Percentiles rank a stretch among this genome's conserved stretches.
These are phyloP conservation scores for Drosophila willistoni DNA, from an alignment of 1,140 invertebrate species.

Conservation along the genomic window DNA sequence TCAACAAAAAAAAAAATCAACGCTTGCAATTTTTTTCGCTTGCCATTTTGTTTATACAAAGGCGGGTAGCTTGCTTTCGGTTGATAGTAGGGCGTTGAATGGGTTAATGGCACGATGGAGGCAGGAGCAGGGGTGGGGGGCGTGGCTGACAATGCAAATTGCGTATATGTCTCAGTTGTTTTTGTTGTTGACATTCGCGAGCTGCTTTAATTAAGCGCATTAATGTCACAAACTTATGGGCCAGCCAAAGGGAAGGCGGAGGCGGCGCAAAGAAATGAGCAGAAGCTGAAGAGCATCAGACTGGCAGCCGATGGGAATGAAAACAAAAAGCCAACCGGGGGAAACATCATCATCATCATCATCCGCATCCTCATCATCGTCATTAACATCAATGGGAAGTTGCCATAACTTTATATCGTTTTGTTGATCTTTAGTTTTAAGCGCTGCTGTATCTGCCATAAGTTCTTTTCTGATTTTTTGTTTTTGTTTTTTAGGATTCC, in stretches of 20 bases:
- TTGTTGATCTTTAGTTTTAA: slow-evolving; percentile 72
- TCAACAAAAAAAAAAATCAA: slow-evolving; percentile 31
- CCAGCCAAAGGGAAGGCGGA: background rate
- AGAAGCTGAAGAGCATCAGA: too few relatives aligned
- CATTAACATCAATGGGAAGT: slow-evolving; percentile 37
- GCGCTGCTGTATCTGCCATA: slow-evolving; percentile 40
- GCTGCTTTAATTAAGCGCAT: slow-evolving; percentile 77
- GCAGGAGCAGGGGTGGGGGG: background rate
- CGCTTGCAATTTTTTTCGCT: slow-evolving; percentile 47
- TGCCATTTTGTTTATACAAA: slow-evolving; percentile 47
- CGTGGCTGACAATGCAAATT: slow-evolving; percentile 57
- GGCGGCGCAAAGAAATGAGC: too few relatives aligned
- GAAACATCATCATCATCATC: slow-evolving; percentile 26
- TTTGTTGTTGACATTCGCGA: slow-evolving; percentile 60
- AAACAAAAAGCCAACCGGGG: slow-evolving; percentile 18
- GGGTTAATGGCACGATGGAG: background rate
- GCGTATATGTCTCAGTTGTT: slow-evolving; percentile 38
- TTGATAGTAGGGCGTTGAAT: slow-evolving; percentile 18
- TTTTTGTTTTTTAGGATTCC: background rate
- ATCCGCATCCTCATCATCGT: slow-evolving; percentile 13
- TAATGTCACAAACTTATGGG: slow-evolving; percentile 75
- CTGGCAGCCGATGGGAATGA: slow-evolving; percentile 28
- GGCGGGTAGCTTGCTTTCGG: slow-evolving; percentile 17
- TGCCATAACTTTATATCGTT: slow-evolving; percentile 65
- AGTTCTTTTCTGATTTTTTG: background rate